Evolutionary conservation across 2,888 invertebrate genomes (phyloP).

Genomic region (Athalia rosae): DNA sequence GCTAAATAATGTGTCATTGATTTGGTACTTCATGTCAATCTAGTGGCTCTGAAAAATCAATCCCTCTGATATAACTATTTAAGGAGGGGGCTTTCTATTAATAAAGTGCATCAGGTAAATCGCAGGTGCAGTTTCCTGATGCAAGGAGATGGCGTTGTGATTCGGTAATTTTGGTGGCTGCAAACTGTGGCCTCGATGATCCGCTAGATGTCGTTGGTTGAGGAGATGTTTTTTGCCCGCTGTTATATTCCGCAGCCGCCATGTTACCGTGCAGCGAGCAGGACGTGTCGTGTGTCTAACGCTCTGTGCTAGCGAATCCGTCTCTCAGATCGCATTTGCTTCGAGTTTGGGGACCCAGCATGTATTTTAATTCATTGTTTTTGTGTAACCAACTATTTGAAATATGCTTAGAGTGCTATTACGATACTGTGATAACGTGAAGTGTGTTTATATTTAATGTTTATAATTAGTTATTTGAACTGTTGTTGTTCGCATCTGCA

Average conservation of each 20-base stretch:
- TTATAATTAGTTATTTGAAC: background rate
- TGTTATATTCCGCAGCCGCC: slow-evolving; percentile 18
- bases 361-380: slow-evolving; percentile 1
- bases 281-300: slow-evolving; percentile 35
- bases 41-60: too few species aligned
- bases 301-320: background rate
- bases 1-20: too few species aligned
- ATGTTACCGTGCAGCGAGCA: slow-evolving; percentile 38
- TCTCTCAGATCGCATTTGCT: background rate
- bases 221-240: slow-evolving; percentile 25
- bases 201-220: background rate
- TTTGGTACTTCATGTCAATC: too few species aligned
- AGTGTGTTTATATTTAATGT: slow-evolving; percentile 1
- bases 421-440: slow-evolving; percentile 34
- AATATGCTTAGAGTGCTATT: slow-evolving; percentile 29
- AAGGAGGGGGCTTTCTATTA: too few species aligned
- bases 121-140: too few species aligned
- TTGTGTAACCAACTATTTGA: background rate
- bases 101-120: too few species aligned
- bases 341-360: background rate
- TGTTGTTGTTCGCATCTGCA: background rate
- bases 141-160: too few species aligned
- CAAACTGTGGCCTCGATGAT: background rate
- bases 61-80: too few species aligned
- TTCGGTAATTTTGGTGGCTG: background rate